Evolutionary conservation across 1,140 invertebrate species (phyloP).

Genomic region (Rhyzopertha dominica): DNA sequence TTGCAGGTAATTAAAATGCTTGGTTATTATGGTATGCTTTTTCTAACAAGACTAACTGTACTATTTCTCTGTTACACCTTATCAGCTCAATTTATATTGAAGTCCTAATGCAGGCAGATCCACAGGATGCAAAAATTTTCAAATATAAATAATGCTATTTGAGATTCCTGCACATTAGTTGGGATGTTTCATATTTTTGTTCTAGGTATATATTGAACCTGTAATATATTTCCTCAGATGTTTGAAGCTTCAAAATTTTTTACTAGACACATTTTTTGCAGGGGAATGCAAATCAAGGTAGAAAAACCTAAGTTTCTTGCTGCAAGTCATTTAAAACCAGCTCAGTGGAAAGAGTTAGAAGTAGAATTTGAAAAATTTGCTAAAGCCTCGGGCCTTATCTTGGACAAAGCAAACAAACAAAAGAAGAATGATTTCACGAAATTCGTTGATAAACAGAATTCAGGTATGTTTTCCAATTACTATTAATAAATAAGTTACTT

Average conservation of each 20-base stretch:
- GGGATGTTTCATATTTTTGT: too few relatives aligned
- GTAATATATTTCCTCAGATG: not conserved
- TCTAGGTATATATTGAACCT: too few relatives aligned
- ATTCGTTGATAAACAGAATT: too few relatives aligned
- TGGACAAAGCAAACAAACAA: slow-evolving; percentile 5
- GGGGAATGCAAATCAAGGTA: slow-evolving; percentile 39
- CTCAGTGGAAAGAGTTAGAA: slow-evolving; percentile 45
- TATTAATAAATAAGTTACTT: too few relatives aligned
- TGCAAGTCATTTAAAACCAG: slow-evolving; percentile 43
- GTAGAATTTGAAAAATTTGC: slow-evolving; percentile 43
- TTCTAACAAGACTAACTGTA: too few relatives aligned
- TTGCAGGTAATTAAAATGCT: slow-evolving; percentile 32
- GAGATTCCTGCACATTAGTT: too few relatives aligned
- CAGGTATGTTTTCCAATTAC: too few relatives aligned
- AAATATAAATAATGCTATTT: slow-evolving; percentile 1
- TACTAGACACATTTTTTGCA: slow-evolving; percentile 22
- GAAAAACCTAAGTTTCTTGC: slow-evolving; percentile 41
- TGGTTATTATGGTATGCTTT: not conserved
- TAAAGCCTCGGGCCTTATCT: slow-evolving; percentile 10
- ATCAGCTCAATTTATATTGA: too few relatives aligned
- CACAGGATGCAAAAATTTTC: not conserved
- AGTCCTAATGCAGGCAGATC: too few relatives aligned
- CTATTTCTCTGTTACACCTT: too few relatives aligned
- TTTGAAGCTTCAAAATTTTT: slow-evolving; percentile 5
- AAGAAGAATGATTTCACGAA: too few relatives aligned